phyloP scores from a whole-genome alignment of 2,113 vertebrate species.

The Aptenodytes patagonicus region DNA sequence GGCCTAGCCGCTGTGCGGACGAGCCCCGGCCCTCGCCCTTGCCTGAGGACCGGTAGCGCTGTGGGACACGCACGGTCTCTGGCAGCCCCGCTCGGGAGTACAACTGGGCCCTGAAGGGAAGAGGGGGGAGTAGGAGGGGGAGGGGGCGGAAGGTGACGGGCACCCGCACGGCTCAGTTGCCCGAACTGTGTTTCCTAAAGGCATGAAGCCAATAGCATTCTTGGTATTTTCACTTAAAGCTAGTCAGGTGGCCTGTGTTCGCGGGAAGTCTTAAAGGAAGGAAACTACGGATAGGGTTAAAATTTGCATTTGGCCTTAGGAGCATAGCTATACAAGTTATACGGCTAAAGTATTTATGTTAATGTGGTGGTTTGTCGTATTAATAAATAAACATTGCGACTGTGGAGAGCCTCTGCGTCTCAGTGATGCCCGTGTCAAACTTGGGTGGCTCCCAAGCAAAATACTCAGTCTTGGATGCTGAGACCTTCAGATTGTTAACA shows the following conservation, averaged over 20 bases:
- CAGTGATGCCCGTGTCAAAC: neutral
- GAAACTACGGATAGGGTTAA: accelerated
- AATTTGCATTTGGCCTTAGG: neutral
- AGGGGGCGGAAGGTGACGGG: accelerated
- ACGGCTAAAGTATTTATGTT: neutral
- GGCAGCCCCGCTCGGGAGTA: neutral
- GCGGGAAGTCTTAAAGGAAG: neutral
- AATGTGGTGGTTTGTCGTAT: neutral
- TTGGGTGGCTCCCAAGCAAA: neutral
- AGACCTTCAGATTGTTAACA: neutral
- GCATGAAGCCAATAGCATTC: accelerated
- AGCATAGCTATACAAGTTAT: accelerated
- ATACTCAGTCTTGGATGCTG: neutral
- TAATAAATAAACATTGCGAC: neutral
- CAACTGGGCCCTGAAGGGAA: neutral
- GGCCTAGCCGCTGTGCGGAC: neutral
- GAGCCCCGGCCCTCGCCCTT: neutral
- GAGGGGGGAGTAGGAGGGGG: neutral
- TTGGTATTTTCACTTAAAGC: neutral
- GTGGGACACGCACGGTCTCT: accelerated
- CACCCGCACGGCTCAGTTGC: neutral
- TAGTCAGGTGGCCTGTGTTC: neutral
- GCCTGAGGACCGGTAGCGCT: neutral
- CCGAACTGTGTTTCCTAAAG: neutral
- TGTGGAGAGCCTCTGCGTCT: neutral